These are phyloP conservation scores for Aurelia aurita complex sp. Pacific DNA, from an alignment of 30 jellyfish, hydroid and myxozoan species.

Conservation along the genomic window DNA sequence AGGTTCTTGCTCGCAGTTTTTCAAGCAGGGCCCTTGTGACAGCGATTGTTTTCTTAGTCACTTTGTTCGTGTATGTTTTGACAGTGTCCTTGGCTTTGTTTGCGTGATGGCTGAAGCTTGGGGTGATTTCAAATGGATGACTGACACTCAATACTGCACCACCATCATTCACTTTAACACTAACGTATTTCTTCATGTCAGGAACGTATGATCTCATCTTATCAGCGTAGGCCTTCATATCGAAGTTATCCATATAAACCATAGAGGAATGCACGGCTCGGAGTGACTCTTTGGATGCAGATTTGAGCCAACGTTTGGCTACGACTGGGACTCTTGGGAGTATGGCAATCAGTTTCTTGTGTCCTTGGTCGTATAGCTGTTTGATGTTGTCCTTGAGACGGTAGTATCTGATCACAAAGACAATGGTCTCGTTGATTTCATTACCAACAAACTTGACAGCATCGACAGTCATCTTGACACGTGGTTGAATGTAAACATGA, in stretches of 20 bases:
- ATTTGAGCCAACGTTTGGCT: constrained; percentile 22
- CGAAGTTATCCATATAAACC: constrained; percentile 66
- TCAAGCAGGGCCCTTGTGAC: constrained; percentile 29
- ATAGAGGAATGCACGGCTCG: constrained; percentile 61
- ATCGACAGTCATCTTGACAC: constrained; percentile 28
- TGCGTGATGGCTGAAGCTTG: constrained; percentile 67
- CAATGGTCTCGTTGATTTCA: constrained; percentile 87
- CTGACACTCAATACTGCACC: constrained; percentile 50
- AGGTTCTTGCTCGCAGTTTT: constrained; percentile 52
- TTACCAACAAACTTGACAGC: constrained; percentile 66
- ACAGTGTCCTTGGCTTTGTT: constrained; percentile 19
- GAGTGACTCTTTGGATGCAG: constrained; percentile 29
- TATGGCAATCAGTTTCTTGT: background rate
- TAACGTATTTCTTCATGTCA: constrained; percentile 53
- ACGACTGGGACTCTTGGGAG: constrained; percentile 68
- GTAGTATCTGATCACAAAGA: constrained; percentile 73
- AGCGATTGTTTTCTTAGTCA: constrained; percentile 22
- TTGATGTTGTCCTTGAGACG: constrained; percentile 63
- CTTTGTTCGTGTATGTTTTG: constrained; percentile 21
- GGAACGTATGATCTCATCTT: constrained; percentile 31
- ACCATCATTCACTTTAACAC: constrained; percentile 38
- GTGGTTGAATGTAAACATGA: constrained; percentile 59
- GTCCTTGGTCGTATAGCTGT: constrained; percentile 10
- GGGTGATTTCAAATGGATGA: constrained; percentile 68
- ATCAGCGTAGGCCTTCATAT: constrained; percentile 18